A percentile compares a stretch with the other conserved stretches of the same genome.
Conservation (phyloP, 2,888 invertebrate species). For the Thelaira solivaga region DNA sequence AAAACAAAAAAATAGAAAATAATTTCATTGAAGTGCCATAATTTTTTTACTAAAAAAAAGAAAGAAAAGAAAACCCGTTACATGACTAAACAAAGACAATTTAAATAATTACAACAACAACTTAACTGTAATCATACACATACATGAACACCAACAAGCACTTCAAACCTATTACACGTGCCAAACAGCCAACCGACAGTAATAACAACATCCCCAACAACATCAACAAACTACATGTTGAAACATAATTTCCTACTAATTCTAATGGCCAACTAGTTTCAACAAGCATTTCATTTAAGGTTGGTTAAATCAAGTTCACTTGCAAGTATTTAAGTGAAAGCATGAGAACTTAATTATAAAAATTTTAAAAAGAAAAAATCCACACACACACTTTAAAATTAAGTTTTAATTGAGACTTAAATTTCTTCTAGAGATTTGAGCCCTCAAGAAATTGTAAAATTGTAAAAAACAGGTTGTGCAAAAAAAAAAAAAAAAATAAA, state of each 20-base stretch:
- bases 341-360: not conserved
- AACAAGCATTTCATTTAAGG: slow-evolving; percentile 1
- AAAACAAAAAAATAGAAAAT: not conserved
- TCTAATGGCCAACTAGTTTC: not conserved
- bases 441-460: too few species aligned
- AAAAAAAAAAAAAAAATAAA: too few species aligned
- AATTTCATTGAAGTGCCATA: slow-evolving; percentile 4
- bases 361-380: too few species aligned
- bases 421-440: too few species aligned
- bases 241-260: not conserved
- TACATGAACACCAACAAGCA: not conserved
- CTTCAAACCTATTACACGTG: not conserved
- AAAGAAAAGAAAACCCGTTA: slow-evolving; percentile 28
- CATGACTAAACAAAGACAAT: slow-evolving; percentile 7
- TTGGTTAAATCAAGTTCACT: not conserved
- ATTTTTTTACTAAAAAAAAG: slow-evolving; percentile 38
- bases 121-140: not conserved
- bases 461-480: too few species aligned
- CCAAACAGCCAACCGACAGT: not conserved
- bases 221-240: not conserved
- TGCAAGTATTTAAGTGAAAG: not conserved
- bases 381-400: too few species aligned
- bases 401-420: too few species aligned
- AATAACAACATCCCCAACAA: not conserved
- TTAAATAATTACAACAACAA: not conserved